Evolutionary conservation across 2,888 invertebrate genomes (phyloP).

Genomic region (Drosophila multiciliata): DNA sequence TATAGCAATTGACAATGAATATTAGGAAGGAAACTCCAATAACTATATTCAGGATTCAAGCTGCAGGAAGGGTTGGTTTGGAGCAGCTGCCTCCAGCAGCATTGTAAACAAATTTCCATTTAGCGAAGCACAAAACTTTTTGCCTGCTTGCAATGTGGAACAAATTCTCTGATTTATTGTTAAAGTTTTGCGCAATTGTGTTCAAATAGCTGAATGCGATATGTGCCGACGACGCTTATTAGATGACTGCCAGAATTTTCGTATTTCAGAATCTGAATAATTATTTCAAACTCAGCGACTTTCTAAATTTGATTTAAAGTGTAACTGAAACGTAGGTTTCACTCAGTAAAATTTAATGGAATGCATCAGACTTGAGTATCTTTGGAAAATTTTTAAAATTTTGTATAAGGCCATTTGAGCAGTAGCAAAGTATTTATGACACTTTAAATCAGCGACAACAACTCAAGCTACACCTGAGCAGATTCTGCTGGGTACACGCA

Average conservation of each 20-base stretch:
- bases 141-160: conserved; percentile 46
- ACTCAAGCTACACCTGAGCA: conserved; percentile 17
- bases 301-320: background rate
- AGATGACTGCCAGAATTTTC: conserved; percentile 32
- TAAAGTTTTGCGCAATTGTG: conserved; percentile 61
- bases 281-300: conserved; percentile 9
- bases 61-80: conserved; percentile 15
- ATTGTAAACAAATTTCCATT: conserved; percentile 68
- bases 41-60: background rate
- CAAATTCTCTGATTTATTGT: conserved; percentile 72
- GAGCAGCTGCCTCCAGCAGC: conserved; percentile 37
- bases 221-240: conserved; percentile 36
- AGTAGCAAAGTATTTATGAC: conserved; percentile 56
- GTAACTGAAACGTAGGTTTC: background rate
- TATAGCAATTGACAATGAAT: background rate
- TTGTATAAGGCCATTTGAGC: conserved; percentile 27
- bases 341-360: conserved; percentile 36
- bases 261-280: conserved; percentile 10
- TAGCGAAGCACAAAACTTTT: conserved; percentile 53
- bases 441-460: conserved; percentile 62
- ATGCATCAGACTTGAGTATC: conserved; percentile 37
- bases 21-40: background rate
- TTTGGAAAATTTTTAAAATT: conserved; percentile 28
- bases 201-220: conserved; percentile 58
- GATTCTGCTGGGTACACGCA: conserved; percentile 8